A percentile compares a stretch with the other conserved stretches of the same genome.
Conservation (phyloP, 2,888 invertebrate genomes). For the Drosophila melanosoma region DNA sequence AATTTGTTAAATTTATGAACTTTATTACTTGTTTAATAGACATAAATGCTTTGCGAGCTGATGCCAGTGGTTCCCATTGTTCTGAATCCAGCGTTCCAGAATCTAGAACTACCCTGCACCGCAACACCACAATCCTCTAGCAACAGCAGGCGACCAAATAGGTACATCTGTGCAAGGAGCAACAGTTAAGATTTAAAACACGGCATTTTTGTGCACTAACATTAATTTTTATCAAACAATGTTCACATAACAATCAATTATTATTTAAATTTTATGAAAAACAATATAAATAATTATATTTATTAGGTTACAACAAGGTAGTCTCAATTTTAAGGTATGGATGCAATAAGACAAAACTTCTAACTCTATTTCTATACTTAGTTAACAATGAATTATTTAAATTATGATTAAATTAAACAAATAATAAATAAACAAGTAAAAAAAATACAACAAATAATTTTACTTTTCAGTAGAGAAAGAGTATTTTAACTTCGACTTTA, state of each 20-base stretch:
- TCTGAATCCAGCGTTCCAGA: slow-evolving; percentile 43
- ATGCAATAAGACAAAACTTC: neutral
- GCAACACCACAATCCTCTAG: slow-evolving; percentile 15
- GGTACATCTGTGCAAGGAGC: slow-evolving; percentile 13
- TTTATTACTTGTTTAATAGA: slow-evolving; percentile 72
- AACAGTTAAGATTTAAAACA: neutral
- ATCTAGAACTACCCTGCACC: slow-evolving; percentile 31
- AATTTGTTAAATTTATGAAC: slow-evolving; percentile 73
- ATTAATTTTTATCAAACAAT: neutral
- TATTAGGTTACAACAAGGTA: neutral
- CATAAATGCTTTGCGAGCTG: slow-evolving; percentile 51
- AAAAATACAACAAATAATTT: neutral
- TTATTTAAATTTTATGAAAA: neutral
- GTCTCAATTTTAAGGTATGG: neutral
- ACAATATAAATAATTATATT: neutral
- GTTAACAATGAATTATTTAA: neutral
- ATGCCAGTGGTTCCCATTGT: slow-evolving; percentile 47
- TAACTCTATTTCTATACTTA: neutral
- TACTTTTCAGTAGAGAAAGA: slow-evolving; percentile 2
- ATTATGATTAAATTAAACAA: neutral
- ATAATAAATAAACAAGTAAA: neutral
- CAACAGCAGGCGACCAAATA: slow-evolving; percentile 42
- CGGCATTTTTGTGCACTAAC: slow-evolving; percentile 3
- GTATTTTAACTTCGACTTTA: slow-evolving; percentile 16
- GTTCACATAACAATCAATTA: neutral